Base-by-base conservation (phyloP, 2,888 invertebrate genomes). In the Lasiommata megera region DNA sequence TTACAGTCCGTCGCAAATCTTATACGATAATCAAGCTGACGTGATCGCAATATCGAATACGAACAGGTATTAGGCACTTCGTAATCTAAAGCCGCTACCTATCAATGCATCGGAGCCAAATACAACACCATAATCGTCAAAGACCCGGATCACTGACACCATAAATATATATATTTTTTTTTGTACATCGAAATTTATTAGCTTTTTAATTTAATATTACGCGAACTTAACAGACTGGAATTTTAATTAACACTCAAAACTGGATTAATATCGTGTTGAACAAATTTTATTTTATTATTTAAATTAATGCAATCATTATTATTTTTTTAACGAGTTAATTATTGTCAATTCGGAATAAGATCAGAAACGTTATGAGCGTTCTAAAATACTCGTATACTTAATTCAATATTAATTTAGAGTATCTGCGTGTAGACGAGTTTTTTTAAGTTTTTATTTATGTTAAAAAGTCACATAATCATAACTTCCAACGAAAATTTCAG, bases 1-100 rank as follows among this genome's bases (percentile, higher is more conserved):
- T 84, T 80, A 79, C 74, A 80, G 82, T 67, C 73, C 67, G 72
- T 71, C 74, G 77, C 82, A 73, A 83, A 88, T 88, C 84, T 83
- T 74, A 70, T 76, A 67, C 71, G 61, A 67, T 68, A 66, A 67
- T 65, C 65, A 66, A 61, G 59, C 70, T 75, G 73, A 81, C 87
- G 84, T 85, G 87, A 84, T 77, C 71, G 75, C 70, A 81, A 85
- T 86, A 65, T 31, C 67, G 70, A 78, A 74, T 64, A 52, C 61
- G 53, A 68, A 67, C 16, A 41, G 18, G 18, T 29, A 29, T 29
- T 28, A 28, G 44, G 14, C 5, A 59, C 61, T 68, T 70, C 62
- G 57, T 60, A 64, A 63, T 60, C 51, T 53, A 48, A 48, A 54
- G 52, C 58, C 61, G 64, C 66, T 59, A 62, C 29, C 38, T 47